A percentile compares a stretch with the other conserved stretches of the same genome.
Conservation (phyloP, 2,113 vertebrate genomes). For the Crotalus helleri region DNA sequence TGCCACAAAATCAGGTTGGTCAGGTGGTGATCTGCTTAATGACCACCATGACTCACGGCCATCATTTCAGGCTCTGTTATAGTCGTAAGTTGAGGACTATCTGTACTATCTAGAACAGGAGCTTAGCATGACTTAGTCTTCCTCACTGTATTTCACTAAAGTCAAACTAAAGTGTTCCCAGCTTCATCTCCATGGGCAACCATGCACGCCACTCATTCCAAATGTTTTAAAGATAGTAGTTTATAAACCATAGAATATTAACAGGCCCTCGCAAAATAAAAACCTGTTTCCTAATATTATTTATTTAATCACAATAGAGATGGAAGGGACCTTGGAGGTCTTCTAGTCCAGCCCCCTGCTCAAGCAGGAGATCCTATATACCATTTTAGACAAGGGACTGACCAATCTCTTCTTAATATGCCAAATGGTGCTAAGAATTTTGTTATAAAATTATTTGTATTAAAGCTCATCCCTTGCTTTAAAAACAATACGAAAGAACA, state of each 20-base stretch:
- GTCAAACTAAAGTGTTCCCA: background rate
- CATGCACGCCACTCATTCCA: background rate
- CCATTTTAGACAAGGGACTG: too few species aligned
- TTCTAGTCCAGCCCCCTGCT: too few species aligned
- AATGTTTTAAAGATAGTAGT: background rate
- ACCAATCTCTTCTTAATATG: background rate
- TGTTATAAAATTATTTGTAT: background rate
- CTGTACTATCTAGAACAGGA: background rate
- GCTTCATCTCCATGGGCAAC: background rate
- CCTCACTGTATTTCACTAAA: background rate
- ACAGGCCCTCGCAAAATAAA: background rate
- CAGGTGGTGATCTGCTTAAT: too few species aligned
- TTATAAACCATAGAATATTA: background rate
- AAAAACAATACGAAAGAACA: background rate
- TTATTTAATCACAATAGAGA: too few species aligned
- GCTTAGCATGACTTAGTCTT: background rate
- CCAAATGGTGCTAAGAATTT: background rate
- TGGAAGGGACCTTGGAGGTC: too few species aligned
- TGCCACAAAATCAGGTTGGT: background rate
- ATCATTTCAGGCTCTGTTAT: background rate
- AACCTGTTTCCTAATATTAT: background rate
- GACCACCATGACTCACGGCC: background rate
- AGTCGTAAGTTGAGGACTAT: background rate
- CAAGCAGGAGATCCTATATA: too few species aligned
- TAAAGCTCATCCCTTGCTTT: background rate